Evolutionary conservation across 1,140 invertebrate species (phyloP), one percentile per base, ranked within the genome.

Genomic region (Microplitis mediator): DNA sequence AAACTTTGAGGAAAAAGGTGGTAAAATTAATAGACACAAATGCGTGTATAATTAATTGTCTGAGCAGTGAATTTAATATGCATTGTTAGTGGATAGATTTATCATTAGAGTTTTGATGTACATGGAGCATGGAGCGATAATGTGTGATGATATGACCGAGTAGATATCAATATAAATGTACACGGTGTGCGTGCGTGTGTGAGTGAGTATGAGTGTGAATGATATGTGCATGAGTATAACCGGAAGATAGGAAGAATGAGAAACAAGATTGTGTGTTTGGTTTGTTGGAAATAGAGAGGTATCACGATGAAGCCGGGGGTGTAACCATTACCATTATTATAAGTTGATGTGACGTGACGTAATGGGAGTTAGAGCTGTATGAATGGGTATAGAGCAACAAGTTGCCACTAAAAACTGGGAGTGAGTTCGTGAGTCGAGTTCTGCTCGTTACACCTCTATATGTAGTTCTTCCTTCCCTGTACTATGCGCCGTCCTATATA

Each of bases 371-470:
- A 84, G 84, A 86, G 84, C 83, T 83, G 85, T 86, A 86, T 86
- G 85, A 86, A 86, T 86, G 85, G 84, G 84, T 82, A 85, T 84
- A 83, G 82, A 85, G 85, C 85, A 86, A 86, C 85, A 86, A 86
- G 85, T 87, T 87, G 85, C 86, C 82, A 87, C 85, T 87, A 87
- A 87, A 87, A 87, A 87, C 85, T 86, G 85, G 81, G 85, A 87
- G 85, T 86, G 85, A 86, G 86, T 87, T 87, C 82, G 85, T 87
- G 85, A 87, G 86, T 87, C 82, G 85, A 87, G 85, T 87, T 87
- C 84, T 87, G 85, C 84, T 87, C 86, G 86, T 87, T 87, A 87
- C 85, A 87, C 85, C 81, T 87, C 85, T 86, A 85, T 87, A 87
- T 87, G 84, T 87, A 86, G 81, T 86, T 86, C 86, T 86, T 86